phyloP scores from a whole-genome alignment of 2,797 vertebrate genomes.

The Danio tinwini region DNA sequence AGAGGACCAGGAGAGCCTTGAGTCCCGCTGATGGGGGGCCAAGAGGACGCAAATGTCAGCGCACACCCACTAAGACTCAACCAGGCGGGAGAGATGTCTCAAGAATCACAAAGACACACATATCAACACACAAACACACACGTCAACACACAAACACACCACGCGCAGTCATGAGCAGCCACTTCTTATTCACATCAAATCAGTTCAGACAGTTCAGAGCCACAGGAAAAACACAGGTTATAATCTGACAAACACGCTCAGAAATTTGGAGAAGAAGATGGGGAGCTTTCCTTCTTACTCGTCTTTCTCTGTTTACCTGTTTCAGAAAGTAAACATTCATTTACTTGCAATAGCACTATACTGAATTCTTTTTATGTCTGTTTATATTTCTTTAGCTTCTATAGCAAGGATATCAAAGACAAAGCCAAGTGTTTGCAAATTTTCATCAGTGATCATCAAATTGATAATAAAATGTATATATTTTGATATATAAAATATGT shows the following conservation, averaged over 20 bases:
- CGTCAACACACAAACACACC: constrained; percentile 44
- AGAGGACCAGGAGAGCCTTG: constrained; percentile 20
- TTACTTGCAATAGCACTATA: too few species aligned
- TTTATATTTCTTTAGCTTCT: too few species aligned
- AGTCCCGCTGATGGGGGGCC: constrained; percentile 35
- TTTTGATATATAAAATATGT: too few species aligned
- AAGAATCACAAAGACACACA: constrained; percentile 46
- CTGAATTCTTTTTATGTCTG: too few species aligned
- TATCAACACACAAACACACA: background rate
- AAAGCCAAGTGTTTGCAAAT: too few species aligned
- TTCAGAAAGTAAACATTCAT: too few species aligned
- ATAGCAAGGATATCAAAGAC: too few species aligned
- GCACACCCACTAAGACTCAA: constrained; percentile 46
- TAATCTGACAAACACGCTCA: constrained; percentile 1
- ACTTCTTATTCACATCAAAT: constrained; percentile 44
- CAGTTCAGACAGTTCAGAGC: constrained; percentile 32
- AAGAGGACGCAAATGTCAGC: constrained; percentile 56
- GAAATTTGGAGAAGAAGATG: background rate
- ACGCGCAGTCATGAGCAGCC: constrained; percentile 31
- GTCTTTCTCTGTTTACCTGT: too few species aligned
- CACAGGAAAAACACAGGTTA: constrained; percentile 17
- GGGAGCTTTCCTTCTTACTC: background rate
- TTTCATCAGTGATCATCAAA: too few species aligned
- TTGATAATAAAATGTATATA: too few species aligned
- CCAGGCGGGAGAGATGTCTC: constrained; percentile 49